Percentiles rank a stretch among this genome's conserved stretches.
These are phyloP conservation scores for Circaetus cinerascens DNA, from an alignment of 2,113 vertebrate genomes.

Conservation along the genomic window DNA sequence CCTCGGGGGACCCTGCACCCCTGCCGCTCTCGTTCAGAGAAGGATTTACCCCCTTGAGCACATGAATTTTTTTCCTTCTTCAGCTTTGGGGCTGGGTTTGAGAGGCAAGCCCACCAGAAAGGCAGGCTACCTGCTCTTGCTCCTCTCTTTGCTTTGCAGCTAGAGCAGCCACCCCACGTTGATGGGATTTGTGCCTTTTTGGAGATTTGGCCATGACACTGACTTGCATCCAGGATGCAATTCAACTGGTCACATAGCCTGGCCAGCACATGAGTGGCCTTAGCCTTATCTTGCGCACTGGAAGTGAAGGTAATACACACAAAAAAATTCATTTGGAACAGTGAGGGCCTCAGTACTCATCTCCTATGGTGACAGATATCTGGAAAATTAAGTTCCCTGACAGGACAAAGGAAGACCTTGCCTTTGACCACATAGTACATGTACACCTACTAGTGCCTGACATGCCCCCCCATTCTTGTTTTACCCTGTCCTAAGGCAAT, in stretches of 20 bases:
- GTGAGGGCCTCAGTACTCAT: neutral
- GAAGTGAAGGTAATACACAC: neutral
- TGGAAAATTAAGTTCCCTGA: neutral
- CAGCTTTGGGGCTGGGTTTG: neutral
- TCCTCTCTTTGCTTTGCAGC: neutral
- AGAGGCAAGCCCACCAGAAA: neutral
- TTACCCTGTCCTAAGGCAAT: neutral
- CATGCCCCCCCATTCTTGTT: neutral
- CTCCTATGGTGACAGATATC: neutral
- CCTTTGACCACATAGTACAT: neutral
- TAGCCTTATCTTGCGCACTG: neutral
- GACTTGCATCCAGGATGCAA: neutral
- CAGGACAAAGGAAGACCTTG: neutral
- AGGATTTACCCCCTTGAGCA: neutral
- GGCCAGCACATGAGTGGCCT: neutral
- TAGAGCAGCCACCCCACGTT: rapidly evolving
- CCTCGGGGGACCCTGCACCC: rapidly evolving
- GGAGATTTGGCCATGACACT: neutral
- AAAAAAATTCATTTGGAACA: neutral
- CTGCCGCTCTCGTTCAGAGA: neutral
- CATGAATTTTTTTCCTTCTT: neutral
- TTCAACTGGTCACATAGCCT: neutral
- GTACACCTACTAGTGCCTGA: neutral
- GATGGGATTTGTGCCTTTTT: neutral
- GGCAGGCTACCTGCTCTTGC: neutral